Evolutionary conservation across 2,113 vertebrate genomes (phyloP).

Genomic region (Toxotes chatareus): DNA sequence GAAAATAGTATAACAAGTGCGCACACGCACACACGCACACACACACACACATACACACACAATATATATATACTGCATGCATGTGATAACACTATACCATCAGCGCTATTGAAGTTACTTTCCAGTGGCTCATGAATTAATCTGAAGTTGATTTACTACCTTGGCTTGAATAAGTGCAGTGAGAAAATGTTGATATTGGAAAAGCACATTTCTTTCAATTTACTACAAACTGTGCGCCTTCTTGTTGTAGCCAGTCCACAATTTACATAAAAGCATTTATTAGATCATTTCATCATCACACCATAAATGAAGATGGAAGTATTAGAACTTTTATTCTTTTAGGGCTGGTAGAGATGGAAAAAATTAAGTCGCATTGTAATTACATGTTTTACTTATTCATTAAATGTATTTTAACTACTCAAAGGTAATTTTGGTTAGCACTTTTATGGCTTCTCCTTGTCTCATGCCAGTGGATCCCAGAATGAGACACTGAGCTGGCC

Average conservation of each 20-base stretch:
- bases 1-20: no score
- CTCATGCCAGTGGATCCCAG: constrained; percentile 54
- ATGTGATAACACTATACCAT: constrained; percentile 14
- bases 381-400: constrained; percentile 71
- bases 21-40: background rate
- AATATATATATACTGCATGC: background rate
- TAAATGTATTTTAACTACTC: constrained; percentile 71
- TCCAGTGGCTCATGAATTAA: constrained; percentile 26
- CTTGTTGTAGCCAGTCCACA: constrained; percentile 47
- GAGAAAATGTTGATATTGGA: constrained; percentile 59
- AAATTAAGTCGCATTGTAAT: constrained; percentile 64
- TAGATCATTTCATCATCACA: constrained; percentile 69
- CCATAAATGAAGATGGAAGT: constrained; percentile 64
- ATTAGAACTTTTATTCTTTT: constrained; percentile 56
- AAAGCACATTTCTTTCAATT: constrained; percentile 69
- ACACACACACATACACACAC: background rate
- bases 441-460: constrained; percentile 69
- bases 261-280: constrained; percentile 71
- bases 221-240: constrained; percentile 47
- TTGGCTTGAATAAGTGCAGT: constrained; percentile 46
- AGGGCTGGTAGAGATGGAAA: constrained; percentile 54
- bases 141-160: constrained; percentile 57
- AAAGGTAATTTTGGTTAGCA: constrained; percentile 68
- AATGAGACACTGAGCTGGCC: constrained; percentile 52
- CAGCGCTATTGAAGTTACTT: constrained; percentile 9